Percentiles rank a stretch among this genome's conserved stretches.
Evolutionary conservation across 2,888 invertebrate genomes (phyloP).

Genomic region (Caenorhabditis parvicauda): DNA sequence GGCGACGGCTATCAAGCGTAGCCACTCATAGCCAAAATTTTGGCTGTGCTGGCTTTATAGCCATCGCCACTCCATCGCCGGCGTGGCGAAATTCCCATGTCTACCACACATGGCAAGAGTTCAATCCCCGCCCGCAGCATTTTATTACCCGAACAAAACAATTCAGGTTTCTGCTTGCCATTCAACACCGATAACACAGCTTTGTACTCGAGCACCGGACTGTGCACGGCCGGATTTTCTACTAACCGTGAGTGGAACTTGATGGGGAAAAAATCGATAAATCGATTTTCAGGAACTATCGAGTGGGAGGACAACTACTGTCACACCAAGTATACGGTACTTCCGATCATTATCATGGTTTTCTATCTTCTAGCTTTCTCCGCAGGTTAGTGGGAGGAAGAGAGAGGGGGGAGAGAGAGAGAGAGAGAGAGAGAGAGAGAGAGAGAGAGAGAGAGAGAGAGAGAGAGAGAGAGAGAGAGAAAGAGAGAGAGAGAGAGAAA

Average conservation of each 20-base stretch:
- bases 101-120: too few species aligned
- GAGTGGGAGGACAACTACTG: constrained; percentile 24
- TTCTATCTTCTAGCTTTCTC: constrained; percentile 49
- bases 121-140: too few species aligned
- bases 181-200: constrained; percentile 13
- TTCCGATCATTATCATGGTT: constrained; percentile 57
- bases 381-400: too few species aligned
- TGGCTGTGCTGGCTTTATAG: too few species aligned
- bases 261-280: not conserved
- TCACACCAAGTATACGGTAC: constrained; percentile 62
- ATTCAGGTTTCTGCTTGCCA: constrained; percentile 20
- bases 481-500: too few species aligned
- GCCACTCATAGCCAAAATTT: too few species aligned
- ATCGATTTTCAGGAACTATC: constrained; percentile 5
- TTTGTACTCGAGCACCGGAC: constrained; percentile 9
- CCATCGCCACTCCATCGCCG: too few species aligned
- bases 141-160: too few species aligned
- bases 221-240: constrained; percentile 10
- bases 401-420: not conserved
- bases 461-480: too few species aligned
- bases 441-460: constrained; percentile 1
- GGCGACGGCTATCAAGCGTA: too few species aligned
- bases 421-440: not conserved
- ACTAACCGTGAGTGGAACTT: constrained; percentile 6
- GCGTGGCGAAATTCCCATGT: too few species aligned